Percentiles rank a stretch among this genome's conserved stretches.
Conservation (phyloP, 2,888 invertebrate species). For the Ichneumon xanthorius region DNA sequence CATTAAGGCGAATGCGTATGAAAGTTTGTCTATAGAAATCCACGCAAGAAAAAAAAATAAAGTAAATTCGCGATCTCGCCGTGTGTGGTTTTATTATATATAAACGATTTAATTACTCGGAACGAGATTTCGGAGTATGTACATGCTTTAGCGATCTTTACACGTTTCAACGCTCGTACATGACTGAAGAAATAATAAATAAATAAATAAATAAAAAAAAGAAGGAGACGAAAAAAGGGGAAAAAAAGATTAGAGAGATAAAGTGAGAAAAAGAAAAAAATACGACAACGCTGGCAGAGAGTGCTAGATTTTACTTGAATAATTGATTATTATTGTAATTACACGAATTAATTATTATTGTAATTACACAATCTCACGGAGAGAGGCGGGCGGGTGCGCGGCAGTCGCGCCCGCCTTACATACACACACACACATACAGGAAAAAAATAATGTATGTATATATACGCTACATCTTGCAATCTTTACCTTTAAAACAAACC, state of each 20-base stretch:
- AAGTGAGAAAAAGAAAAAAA: slow-evolving; percentile 68
- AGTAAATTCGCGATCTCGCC: slow-evolving; percentile 39
- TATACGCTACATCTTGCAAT: slow-evolving; percentile 68
- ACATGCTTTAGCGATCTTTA: slow-evolving; percentile 75
- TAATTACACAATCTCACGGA: slow-evolving; percentile 61
- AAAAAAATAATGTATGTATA: slow-evolving; percentile 65
- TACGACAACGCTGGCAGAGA: slow-evolving; percentile 65
- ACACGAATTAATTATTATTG: slow-evolving; percentile 54
- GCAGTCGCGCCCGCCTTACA: slow-evolving; percentile 24
- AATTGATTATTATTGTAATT: slow-evolving; percentile 68
- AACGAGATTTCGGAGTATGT: slow-evolving; percentile 67
- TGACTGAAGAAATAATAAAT: slow-evolving; percentile 59
- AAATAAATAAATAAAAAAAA: slow-evolving; percentile 53
- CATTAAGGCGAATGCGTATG: slow-evolving; percentile 53
- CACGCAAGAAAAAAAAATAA: slow-evolving; percentile 2
- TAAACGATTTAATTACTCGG: slow-evolving; percentile 52
- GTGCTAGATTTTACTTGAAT: slow-evolving; percentile 69
- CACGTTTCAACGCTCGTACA: slow-evolving; percentile 75
- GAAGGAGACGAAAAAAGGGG: slow-evolving; percentile 54
- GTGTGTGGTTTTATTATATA: slow-evolving; percentile 17
- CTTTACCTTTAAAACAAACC: slow-evolving; percentile 62
- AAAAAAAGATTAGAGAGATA: slow-evolving; percentile 54
- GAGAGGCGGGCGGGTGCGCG: slow-evolving; percentile 61
- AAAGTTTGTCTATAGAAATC: slow-evolving; percentile 68
- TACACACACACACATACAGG: slow-evolving; percentile 53